These are phyloP conservation scores for Callosobruchus maculatus DNA, from an alignment of 2,888 invertebrate species.

Conservation along the genomic window DNA sequence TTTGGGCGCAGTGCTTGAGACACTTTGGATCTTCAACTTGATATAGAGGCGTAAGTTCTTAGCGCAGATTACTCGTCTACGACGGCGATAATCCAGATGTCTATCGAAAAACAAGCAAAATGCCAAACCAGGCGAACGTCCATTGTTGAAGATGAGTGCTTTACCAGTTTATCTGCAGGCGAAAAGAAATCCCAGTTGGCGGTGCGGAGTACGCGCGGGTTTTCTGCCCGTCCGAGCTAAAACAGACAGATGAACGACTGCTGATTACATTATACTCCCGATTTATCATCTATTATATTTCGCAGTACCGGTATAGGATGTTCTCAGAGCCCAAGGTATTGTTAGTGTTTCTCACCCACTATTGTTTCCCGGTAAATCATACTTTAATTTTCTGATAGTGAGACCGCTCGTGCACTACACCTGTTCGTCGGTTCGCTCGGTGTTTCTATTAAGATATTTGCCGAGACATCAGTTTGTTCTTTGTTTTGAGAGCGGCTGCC, in stretches of 20 bases:
- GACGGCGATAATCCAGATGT: neutral
- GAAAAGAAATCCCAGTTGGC: neutral
- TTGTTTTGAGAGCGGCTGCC: neutral
- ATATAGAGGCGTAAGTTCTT: neutral
- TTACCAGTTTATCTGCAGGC: neutral
- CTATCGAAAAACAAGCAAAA: neutral
- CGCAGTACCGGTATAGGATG: constrained; percentile 31
- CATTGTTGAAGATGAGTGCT: neutral
- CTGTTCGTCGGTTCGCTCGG: constrained; percentile 19
- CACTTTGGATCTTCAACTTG: neutral
- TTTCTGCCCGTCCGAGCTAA: constrained; percentile 30
- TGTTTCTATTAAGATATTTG: constrained; percentile 11
- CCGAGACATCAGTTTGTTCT: constrained; percentile 10
- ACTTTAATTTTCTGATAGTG: constrained; percentile 39
- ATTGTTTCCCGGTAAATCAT: constrained; percentile 42
- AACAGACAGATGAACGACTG: constrained; percentile 39
- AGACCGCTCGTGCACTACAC: too few relatives aligned
- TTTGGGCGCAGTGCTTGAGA: too few relatives aligned
- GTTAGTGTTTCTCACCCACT: constrained; percentile 41
- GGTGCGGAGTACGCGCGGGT: constrained; percentile 10
- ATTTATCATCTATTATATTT: constrained; percentile 36
- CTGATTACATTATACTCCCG: constrained; percentile 42
- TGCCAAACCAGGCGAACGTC: neutral
- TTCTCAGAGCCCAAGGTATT: constrained; percentile 37
- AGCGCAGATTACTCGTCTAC: neutral